Conservation (phyloP, 2,113 vertebrate species). For the Dendropsophus ebraccatus region DNA sequence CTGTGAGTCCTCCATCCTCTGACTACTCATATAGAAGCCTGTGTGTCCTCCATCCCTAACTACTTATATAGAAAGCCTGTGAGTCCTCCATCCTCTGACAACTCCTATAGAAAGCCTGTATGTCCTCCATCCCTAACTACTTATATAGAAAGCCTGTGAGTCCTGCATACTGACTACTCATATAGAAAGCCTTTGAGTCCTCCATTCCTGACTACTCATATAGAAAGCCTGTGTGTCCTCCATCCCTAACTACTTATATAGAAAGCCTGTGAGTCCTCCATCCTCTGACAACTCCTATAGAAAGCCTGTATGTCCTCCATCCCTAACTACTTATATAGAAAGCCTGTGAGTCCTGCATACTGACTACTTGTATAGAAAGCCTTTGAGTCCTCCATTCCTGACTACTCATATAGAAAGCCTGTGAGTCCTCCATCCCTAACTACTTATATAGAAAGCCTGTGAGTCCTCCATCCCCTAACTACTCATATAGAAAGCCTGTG, state of each 20-base stretch:
- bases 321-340: background rate
- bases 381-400: background rate
- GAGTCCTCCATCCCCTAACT: background rate
- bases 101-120: background rate
- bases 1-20: no score
- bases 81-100: background rate
- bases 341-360: background rate
- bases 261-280: background rate
- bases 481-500: background rate
- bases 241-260: background rate
- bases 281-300: no score
- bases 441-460: background rate
- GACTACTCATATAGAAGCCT: no score
- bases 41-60: background rate
- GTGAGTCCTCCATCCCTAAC: no score
- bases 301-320: no score
- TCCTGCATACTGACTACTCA: no score
- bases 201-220: no score
- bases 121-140: no score
- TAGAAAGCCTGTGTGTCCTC: background rate
- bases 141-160: no score
- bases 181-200: no score
- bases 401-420: no score
- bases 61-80: background rate
- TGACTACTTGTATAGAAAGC: background rate